A percentile compares a stretch with the other conserved stretches of the same genome.
phyloP scores from a whole-genome alignment of 2,797 vertebrate genomes.

The Pseudomugil tenellus region DNA sequence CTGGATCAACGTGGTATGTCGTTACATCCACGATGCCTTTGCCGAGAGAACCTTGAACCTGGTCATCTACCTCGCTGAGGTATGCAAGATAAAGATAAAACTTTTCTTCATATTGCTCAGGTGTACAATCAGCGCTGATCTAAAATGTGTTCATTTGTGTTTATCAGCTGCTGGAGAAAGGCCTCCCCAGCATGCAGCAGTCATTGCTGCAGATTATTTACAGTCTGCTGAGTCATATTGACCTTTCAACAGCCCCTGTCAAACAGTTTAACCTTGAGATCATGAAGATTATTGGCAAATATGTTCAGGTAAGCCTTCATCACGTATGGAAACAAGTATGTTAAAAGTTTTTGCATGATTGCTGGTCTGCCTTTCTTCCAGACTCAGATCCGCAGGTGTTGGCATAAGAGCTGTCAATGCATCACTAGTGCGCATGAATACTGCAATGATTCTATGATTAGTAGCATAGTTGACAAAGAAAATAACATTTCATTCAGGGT shows the following conservation, averaged over 20 bases:
- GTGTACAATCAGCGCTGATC: background rate
- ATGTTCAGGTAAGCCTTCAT: constrained; percentile 91
- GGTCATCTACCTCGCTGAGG: constrained; percentile 97
- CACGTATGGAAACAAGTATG: background rate
- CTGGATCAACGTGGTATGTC: constrained; percentile 99
- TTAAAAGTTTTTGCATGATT: background rate
- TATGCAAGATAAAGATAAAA: constrained; percentile 53
- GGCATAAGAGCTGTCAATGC: background rate
- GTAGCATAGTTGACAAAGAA: constrained; percentile 8
- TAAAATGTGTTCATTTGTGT: constrained; percentile 2
- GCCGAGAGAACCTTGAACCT: constrained; percentile 94
- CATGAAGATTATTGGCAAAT: constrained; percentile 99
- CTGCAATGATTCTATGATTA: constrained; percentile 26
- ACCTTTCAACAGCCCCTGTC: constrained; percentile 93
- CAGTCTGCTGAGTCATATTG: constrained; percentile 95
- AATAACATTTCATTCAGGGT: constrained; percentile 15
- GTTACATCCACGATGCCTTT: constrained; percentile 96
- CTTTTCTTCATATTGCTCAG: background rate
- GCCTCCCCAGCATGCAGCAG: constrained; percentile 96
- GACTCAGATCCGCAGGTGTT: background rate
- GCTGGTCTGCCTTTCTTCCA: background rate
- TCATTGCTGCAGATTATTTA: constrained; percentile 96
- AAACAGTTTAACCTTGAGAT: constrained; percentile 99
- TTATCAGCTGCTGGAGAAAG: constrained; percentile 92
- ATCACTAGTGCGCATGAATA: constrained; percentile 5